Percentiles rank a stretch among this genome's conserved stretches.
Evolutionary conservation across 2,797 vertebrate genomes (phyloP).

Genomic region (Leucoraja ocellata): DNA sequence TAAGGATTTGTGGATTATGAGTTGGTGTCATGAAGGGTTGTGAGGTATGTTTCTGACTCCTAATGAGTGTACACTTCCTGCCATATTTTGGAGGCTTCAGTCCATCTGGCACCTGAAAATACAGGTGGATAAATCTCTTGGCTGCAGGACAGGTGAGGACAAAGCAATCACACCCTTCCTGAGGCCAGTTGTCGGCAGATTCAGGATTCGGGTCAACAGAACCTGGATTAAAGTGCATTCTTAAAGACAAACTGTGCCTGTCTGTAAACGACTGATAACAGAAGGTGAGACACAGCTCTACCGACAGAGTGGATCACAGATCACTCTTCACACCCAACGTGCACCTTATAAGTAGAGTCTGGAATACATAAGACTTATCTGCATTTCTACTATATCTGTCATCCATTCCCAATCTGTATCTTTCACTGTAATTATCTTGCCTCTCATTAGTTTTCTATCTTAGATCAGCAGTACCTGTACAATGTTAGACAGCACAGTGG

Average conservation of each 20-base stretch:
- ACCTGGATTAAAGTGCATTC: not conserved
- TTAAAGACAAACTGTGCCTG: not conserved
- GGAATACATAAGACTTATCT: not conserved
- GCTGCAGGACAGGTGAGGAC: not conserved
- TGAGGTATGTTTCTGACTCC: not conserved
- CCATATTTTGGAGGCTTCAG: not conserved
- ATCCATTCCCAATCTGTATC: not conserved
- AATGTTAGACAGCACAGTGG: no score
- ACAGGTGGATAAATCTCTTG: not conserved
- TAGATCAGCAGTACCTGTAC: not conserved
- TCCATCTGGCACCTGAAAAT: not conserved
- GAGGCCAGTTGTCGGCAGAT: not conserved
- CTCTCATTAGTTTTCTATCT: no score
- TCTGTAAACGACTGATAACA: not conserved
- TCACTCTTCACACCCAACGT: not conserved
- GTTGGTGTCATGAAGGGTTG: no score
- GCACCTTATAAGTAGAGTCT: not conserved
- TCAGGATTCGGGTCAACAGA: not conserved
- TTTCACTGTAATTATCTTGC: not conserved
- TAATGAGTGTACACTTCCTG: not conserved
- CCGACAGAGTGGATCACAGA: not conserved
- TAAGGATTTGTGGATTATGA: no score
- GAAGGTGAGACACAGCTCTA: not conserved
- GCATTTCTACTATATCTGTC: not conserved
- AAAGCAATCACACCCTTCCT: not conserved